Conservation (phyloP, 1,140 invertebrate species). For the Dermatophagoides farinae region DNA sequence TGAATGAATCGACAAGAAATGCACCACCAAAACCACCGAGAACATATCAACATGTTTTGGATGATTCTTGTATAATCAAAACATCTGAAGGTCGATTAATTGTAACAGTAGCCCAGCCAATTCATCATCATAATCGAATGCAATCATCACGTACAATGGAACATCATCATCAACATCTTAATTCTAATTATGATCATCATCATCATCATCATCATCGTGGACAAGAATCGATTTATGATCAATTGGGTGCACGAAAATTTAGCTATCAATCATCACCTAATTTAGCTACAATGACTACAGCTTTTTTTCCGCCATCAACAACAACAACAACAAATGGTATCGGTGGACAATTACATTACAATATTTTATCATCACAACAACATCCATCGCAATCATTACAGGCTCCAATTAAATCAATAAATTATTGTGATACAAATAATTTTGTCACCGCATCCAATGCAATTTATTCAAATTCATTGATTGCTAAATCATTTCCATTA, state of each 20-base stretch:
- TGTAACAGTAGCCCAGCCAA: slow-evolving; percentile 11
- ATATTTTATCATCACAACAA: too few species aligned
- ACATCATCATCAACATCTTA: not conserved
- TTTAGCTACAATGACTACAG: not conserved
- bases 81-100: slow-evolving; percentile 6
- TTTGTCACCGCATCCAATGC: not conserved
- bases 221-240: slow-evolving; percentile 7
- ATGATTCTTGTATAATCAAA: not conserved
- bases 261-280: slow-evolving; percentile 3
- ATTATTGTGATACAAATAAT: too few species aligned
- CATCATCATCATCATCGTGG: not conserved
- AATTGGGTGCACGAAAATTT: not conserved
- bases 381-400: too few species aligned
- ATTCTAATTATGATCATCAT: not conserved
- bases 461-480: not conserved
- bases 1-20: not conserved
- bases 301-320: not conserved
- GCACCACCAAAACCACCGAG: slow-evolving; percentile 14
- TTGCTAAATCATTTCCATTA: too few species aligned
- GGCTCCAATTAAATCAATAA: too few species aligned
- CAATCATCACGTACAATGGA: not conserved
- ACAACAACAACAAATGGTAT: too few species aligned
- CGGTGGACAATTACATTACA: too few species aligned
- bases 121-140: not conserved
- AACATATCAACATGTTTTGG: slow-evolving; percentile 13